Evolutionary conservation across 2,113 vertebrate species (phyloP), one percentile per base, ranked within the genome.

Genomic region (Corydoras sp.): DNA sequence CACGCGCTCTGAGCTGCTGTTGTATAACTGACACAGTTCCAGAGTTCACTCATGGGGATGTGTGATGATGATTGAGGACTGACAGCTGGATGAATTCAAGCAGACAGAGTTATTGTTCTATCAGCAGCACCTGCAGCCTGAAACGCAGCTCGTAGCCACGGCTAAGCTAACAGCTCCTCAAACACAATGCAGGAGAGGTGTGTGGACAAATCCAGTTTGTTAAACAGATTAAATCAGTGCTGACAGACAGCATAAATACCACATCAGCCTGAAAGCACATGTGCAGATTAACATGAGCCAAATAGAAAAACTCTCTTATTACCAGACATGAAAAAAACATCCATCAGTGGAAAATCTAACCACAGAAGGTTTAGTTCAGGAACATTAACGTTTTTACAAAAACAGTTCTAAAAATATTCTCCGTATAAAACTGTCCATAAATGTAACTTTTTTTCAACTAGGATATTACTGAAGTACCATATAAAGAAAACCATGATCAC

Each of bases 51-150:
- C 43, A 5, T 35, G 14, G 31, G 68, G 72, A 67, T 53, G 51
- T 12, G 10, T 10, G 51, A 53, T 14, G 51, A 53, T 14, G 51
- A 53, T 53, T 10, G 51, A 53, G 51, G 51, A 65, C 31, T 5
- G n/a, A 60, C 64, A 64, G 15, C 55, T 77, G 65, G 32, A 64
- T 60, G 68, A 58, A 54, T 50, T 50, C 14, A 13, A 4, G 11
- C 8, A 55, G 62, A 77, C 65, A 63, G 55, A 73, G 51, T 24
- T 50, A 32, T 55, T 65, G 48, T 69, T 69, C 53, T 29, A 68
- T 48, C 35, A 58, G 15, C 35, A 49, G 15, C 13, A 67, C 58
- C 43, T 77, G 71, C 35, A 43, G 35, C 70, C 66, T 65, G 71
- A 5, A 30, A 12, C 54, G 18, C 29, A n/a, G 13, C 51, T 14